A percentile compares a stretch with the other conserved stretches of the same genome.
phyloP scores from a whole-genome alignment of 2,888 invertebrate genomes.

The Clanis bilineata region DNA sequence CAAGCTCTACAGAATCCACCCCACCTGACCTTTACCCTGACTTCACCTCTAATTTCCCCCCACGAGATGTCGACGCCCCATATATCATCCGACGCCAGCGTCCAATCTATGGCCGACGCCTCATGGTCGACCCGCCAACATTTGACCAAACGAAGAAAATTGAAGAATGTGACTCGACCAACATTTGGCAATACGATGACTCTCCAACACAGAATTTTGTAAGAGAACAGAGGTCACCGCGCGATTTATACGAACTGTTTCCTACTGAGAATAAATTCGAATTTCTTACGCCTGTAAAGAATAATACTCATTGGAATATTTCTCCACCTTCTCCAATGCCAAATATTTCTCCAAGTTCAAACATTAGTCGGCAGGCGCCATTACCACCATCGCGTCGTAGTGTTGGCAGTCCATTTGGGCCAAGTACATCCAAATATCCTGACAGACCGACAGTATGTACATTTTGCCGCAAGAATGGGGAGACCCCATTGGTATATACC shows the following conservation, averaged over 20 bases:
- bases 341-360: slow-evolving; percentile 22
- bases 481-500: slow-evolving; percentile 64
- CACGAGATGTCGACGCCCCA: slow-evolving; percentile 31
- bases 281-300: not conserved
- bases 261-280: slow-evolving; percentile 6
- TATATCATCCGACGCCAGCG: slow-evolving; percentile 38
- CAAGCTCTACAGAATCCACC: slow-evolving; percentile 65
- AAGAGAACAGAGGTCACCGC: not conserved
- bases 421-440: slow-evolving; percentile 25
- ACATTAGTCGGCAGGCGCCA: slow-evolving; percentile 23
- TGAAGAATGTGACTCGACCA: not conserved
- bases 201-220: not conserved
- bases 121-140: slow-evolving; percentile 40
- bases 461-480: slow-evolving; percentile 73
- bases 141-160: slow-evolving; percentile 25
- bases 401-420: slow-evolving; percentile 19
- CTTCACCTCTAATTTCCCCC: slow-evolving; percentile 17
- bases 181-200: slow-evolving; percentile 5
- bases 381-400: slow-evolving; percentile 19
- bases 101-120: slow-evolving; percentile 62
- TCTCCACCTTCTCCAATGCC: slow-evolving; percentile 19
- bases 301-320: not conserved
- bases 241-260: slow-evolving; percentile 13
- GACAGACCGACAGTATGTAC: slow-evolving; percentile 53
- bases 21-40: slow-evolving; percentile 68